Percentiles rank a stretch among this genome's conserved stretches.
Conservation (phyloP, 35 echinoderm and acorn worm species). For the Amphiura filiformis region DNA sequence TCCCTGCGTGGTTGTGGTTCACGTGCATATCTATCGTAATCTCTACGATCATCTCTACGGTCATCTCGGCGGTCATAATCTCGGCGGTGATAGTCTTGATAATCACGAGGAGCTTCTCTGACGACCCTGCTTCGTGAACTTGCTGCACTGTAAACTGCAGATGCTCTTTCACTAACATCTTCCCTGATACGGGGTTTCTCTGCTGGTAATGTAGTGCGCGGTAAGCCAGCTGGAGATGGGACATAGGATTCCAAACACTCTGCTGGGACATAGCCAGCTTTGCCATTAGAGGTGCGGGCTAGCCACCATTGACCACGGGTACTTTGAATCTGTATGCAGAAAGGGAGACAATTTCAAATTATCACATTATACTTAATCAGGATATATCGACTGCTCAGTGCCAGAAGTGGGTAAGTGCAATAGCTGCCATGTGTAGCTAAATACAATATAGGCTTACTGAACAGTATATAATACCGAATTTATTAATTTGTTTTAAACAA, state of each 20-base stretch:
- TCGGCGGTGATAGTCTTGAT: not conserved
- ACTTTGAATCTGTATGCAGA: not conserved
- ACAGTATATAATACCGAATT: too few species aligned
- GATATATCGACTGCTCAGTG: too few species aligned
- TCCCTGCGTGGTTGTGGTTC: not conserved
- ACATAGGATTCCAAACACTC: not conserved
- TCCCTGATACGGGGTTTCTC: not conserved
- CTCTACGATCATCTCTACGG: not conserved
- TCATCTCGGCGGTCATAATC: not conserved
- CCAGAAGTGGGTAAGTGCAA: too few species aligned
- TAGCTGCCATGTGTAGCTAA: too few species aligned
- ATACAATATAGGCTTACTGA: too few species aligned
- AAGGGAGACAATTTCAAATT: too few species aligned
- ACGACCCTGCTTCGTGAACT: not conserved
- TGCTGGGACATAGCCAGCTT: not conserved
- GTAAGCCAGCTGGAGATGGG: not conserved
- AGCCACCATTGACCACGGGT: not conserved
- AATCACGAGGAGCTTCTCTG: not conserved
- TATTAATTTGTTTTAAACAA: too few species aligned
- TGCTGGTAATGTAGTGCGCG: not conserved
- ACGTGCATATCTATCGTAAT: not conserved
- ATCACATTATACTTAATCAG: too few species aligned
- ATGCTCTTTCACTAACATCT: not conserved
- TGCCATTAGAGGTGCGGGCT: not conserved
- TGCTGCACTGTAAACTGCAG: not conserved